These are phyloP conservation scores for Cylas formicarius DNA, from an alignment of 1,140 invertebrate genomes.

Conservation along the genomic window DNA sequence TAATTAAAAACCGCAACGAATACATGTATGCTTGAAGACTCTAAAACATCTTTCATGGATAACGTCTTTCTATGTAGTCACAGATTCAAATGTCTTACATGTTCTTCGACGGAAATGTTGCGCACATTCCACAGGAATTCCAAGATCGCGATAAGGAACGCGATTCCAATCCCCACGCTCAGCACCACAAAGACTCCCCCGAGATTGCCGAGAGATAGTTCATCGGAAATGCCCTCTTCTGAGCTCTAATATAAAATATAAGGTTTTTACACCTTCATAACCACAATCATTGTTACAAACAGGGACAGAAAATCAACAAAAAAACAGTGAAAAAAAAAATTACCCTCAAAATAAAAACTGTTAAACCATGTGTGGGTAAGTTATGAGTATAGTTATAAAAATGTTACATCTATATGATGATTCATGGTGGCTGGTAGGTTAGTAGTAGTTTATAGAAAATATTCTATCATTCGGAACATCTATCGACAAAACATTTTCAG, in stretches of 20 bases:
- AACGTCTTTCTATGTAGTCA: conserved; percentile 5
- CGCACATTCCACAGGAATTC: conserved; percentile 79
- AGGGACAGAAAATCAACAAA: neutral
- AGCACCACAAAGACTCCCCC: conserved; percentile 88
- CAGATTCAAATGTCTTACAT: conserved; percentile 48
- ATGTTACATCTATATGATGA: no score
- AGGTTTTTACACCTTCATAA: neutral
- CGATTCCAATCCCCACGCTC: conserved; percentile 58
- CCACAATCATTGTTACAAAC: no score
- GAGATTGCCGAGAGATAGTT: conserved; percentile 70
- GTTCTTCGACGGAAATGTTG: conserved; percentile 68
- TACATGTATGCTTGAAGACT: no score
- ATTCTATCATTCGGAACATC: no score
- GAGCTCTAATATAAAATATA: conserved; percentile 3
- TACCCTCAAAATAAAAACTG: neutral
- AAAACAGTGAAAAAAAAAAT: conserved; percentile 1
- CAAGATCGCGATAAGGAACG: conserved; percentile 58
- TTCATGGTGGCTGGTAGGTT: no score
- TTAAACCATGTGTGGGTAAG: conserved; percentile 46
- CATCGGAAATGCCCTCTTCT: conserved; percentile 39
- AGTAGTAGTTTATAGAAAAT: no score
- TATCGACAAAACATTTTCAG: no score
- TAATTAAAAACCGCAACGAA: no score
- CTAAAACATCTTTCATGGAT: no score
- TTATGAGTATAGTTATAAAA: no score